These are phyloP conservation scores for Drosophila mayri DNA, from an alignment of 1,140 invertebrate species.

Conservation along the genomic window DNA sequence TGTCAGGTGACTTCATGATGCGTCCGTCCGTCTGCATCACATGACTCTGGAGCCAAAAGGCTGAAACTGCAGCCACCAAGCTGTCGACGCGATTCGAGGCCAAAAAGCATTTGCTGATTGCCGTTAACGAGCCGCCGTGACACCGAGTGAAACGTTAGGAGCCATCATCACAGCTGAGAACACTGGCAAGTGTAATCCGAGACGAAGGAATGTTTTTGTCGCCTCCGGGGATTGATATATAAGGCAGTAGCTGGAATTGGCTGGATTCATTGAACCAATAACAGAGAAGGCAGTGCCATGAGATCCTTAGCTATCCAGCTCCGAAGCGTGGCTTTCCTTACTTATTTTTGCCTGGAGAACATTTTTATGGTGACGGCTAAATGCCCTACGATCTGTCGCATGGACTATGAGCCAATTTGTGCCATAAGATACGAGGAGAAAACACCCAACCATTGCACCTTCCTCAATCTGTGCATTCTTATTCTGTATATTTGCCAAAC, in stretches of 20 bases:
- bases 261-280: neutral
- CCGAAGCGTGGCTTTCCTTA: neutral
- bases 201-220: neutral
- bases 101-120: constrained; percentile 59
- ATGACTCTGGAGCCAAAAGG: constrained; percentile 37
- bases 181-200: neutral
- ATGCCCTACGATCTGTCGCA: constrained; percentile 4
- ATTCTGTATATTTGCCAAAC: neutral
- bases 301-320: neutral
- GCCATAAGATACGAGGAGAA: neutral
- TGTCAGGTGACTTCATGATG: constrained; percentile 62
- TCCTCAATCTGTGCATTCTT: constrained; percentile 23
- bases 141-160: constrained; percentile 43
- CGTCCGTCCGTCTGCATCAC: constrained; percentile 54
- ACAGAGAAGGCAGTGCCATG: constrained; percentile 6
- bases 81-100: constrained; percentile 53
- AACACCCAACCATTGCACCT: constrained; percentile 10
- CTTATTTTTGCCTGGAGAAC: neutral
- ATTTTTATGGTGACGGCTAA: fast-evolving
- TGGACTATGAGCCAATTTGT: constrained; percentile 13
- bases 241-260: neutral
- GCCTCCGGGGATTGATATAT: neutral
- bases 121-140: constrained; percentile 40
- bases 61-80: constrained; percentile 16
- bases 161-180: constrained; percentile 29